Percentiles rank a stretch among this genome's conserved stretches.
These are phyloP conservation scores for Choristoneura fumiferana DNA, from an alignment of 1,140 invertebrate genomes.

Conservation along the genomic window DNA sequence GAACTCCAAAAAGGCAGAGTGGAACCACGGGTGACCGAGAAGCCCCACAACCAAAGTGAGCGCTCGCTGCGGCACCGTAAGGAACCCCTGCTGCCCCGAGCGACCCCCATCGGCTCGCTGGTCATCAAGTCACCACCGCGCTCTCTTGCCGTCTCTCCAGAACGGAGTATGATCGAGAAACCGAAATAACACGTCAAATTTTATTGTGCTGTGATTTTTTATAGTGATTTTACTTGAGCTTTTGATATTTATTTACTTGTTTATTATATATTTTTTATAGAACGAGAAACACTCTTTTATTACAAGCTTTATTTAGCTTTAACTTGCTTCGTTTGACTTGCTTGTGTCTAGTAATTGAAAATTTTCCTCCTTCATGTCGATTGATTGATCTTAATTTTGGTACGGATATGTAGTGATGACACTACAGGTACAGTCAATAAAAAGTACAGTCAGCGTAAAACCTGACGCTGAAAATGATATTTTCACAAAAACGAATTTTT, in stretches of 20 bases:
- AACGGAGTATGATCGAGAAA: neutral
- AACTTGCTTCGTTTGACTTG: no score
- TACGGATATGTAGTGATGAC: no score
- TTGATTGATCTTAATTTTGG: no score
- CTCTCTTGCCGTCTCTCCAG: neutral
- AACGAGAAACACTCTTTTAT: neutral
- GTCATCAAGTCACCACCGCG: conserved; percentile 41
- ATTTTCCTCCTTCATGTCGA: no score
- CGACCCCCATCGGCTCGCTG: conserved; percentile 37
- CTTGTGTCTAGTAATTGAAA: no score
- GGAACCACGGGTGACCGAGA: neutral
- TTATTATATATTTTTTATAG: neutral
- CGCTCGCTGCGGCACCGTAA: conserved; percentile 45
- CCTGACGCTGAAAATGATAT: no score
- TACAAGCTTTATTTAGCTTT: no score
- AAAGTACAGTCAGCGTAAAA: no score
- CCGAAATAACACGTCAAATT: neutral
- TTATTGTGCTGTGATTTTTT: neutral
- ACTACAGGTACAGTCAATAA: no score
- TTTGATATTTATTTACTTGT: neutral
- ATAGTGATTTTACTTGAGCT: neutral
- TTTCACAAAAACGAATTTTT: no score
- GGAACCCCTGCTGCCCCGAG: conserved; percentile 46
- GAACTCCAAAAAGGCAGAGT: conserved; percentile 49
- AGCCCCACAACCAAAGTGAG: neutral